Conservation (phyloP, 2,888 invertebrate species). For the Drosophila longiperda region DNA sequence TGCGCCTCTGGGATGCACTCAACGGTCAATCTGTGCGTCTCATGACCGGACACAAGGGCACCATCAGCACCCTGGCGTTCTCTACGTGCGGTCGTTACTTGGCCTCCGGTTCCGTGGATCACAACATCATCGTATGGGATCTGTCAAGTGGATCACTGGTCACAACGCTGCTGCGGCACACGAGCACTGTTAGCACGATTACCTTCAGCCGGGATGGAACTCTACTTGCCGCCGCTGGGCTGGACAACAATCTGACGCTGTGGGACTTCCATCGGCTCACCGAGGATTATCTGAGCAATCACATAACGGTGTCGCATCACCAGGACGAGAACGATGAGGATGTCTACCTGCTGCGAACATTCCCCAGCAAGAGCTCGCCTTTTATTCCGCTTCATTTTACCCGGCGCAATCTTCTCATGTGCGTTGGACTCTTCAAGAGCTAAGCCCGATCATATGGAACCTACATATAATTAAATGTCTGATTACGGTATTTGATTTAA, state of each 20-base stretch:
- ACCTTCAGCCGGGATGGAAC: conserved; percentile 97
- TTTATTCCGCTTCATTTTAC: conserved; percentile 96
- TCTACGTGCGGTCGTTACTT: conserved; percentile 96
- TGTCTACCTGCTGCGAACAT: conserved; percentile 92
- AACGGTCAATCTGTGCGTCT: conserved; percentile 96
- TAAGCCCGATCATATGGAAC: no score
- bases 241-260: conserved; percentile 95
- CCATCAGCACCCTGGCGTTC: conserved; percentile 92
- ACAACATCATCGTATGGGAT: conserved; percentile 94
- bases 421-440: conserved; percentile 86
- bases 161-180: conserved; percentile 91
- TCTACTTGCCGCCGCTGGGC: conserved; percentile 92
- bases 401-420: conserved; percentile 94
- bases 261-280: conserved; percentile 96
- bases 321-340: conserved; percentile 91
- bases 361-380: conserved; percentile 97
- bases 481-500: no score
- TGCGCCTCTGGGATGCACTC: conserved; percentile 97
- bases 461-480: no score
- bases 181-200: conserved; percentile 92
- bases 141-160: conserved; percentile 94
- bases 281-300: conserved; percentile 94
- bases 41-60: conserved; percentile 97
- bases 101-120: conserved; percentile 92
- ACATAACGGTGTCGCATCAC: conserved; percentile 90